Evolutionary conservation across 1,140 invertebrate species (phyloP), one percentile per base, ranked within the genome.

Genomic region (Drosophila nigromelanica): DNA sequence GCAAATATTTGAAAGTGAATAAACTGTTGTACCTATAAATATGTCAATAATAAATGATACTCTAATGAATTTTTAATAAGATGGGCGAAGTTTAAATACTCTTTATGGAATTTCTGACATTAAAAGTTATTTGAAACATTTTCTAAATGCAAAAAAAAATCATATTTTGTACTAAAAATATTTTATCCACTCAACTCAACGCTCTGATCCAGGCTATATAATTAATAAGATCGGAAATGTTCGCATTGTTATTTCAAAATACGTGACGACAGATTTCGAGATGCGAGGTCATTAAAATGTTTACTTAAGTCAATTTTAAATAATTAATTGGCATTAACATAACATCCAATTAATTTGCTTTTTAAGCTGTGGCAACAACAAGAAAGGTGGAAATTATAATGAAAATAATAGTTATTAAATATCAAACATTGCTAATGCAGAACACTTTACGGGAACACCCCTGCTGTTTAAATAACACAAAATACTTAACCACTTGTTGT

Each of bases 1-100:
- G 18, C 56, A 18, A 33, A 24, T 48, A 50, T 68, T 33, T 10
- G 30, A 42, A 68, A 40, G 68, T 71, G 61, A 71, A 71, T 71
- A 66, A 67, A 67, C 66, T 27, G 30, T 47, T 11, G 33, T 40
- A 42, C n/a, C 24, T 12, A 30, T 51, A 21, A 24, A 30, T 37
- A 15, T 30, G 52, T 30, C 21, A 11, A 10, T 5, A 8, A 10
- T 40, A 35, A 51, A 67, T 15, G 18, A 4, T 45, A 4, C 30
- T 45, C 56, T 42, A 40, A 67, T 33, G n/a, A 42, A 50, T 59
- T 33, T 55, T 48, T 12, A 12, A 33, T 50, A 42, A 24, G 12
- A 51, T 30, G 10, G 18, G 14, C 45, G 45, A 47, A 12, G 21
- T 24, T 27, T 47, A 24, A 24, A 47, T 47, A 24, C 45, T 47